These are phyloP conservation scores for Plecotus auritus DNA, from an alignment of 2,113 vertebrate genomes.

Conservation along the genomic window DNA sequence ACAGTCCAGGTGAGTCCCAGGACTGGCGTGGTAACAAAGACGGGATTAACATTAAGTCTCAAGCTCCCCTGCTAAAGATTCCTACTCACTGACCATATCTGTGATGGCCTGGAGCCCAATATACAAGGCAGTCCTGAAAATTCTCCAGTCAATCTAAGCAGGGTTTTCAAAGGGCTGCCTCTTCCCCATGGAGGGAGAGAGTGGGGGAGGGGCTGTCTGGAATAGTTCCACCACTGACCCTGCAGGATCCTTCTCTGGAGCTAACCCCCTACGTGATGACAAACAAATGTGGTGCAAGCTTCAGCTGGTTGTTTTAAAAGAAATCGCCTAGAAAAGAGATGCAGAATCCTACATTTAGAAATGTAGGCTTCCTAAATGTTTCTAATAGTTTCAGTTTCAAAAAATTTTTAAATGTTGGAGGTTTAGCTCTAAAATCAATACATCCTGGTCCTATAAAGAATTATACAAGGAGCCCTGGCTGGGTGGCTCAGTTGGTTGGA, in stretches of 20 bases:
- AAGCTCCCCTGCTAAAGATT: neutral
- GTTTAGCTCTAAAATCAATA: neutral
- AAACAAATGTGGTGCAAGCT: neutral
- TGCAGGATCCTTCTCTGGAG: neutral
- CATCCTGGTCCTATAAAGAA: neutral
- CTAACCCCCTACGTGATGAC: neutral
- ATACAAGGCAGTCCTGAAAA: neutral
- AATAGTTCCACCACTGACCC: neutral
- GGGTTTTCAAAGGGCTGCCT: neutral
- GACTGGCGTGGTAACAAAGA: neutral
- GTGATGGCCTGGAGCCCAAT: neutral
- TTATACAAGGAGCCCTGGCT: neutral
- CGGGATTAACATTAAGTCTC: neutral
- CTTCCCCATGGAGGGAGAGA: rapidly evolving
- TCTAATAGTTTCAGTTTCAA: neutral
- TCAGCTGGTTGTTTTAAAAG: neutral
- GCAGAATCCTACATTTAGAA: neutral
- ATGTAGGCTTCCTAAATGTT: neutral
- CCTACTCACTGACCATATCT: neutral
- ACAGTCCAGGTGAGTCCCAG: neutral
- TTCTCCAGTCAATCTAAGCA: neutral
- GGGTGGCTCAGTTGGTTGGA: neutral
- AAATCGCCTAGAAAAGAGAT: neutral
- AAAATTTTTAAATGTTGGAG: neutral
- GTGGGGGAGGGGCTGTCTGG: rapidly evolving